phyloP scores from a whole-genome alignment of 2,113 vertebrate species.

The Acrocephalus kingi region DNA sequence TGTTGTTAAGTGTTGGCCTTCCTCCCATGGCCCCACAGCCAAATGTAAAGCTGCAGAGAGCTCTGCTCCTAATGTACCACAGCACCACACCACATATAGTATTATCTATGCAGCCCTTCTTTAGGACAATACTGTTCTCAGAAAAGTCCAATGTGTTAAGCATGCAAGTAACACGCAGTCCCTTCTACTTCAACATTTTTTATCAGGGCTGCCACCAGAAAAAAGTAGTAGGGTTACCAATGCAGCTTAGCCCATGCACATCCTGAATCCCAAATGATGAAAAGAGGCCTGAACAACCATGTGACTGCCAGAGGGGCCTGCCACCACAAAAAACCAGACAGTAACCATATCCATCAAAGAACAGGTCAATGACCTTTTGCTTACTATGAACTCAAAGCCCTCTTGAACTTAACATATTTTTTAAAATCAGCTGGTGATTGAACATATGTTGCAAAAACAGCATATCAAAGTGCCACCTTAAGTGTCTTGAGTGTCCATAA shows the following conservation, averaged over 20 bases:
- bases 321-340: not conserved
- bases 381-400: not conserved
- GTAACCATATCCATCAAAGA: not conserved
- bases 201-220: not conserved
- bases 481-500: not conserved
- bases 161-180: rapidly evolving
- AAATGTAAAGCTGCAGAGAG: not conserved
- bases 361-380: not conserved
- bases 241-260: not conserved
- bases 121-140: not conserved
- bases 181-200: not conserved
- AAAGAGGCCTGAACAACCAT: not conserved
- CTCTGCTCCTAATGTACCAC: not conserved
- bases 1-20: not conserved
- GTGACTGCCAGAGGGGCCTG: not conserved
- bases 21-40: not conserved
- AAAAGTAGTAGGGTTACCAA: not conserved
- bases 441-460: not conserved
- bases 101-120: not conserved
- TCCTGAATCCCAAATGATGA: not conserved
- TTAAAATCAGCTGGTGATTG: not conserved
- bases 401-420: not conserved
- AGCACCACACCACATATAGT: not conserved
- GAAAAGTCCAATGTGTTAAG: not conserved
- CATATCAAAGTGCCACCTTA: not conserved